Percentiles rank a stretch among this genome's conserved stretches.
Conservation (phyloP, 2,113 vertebrate species). For the Tringa solitaria region DNA sequence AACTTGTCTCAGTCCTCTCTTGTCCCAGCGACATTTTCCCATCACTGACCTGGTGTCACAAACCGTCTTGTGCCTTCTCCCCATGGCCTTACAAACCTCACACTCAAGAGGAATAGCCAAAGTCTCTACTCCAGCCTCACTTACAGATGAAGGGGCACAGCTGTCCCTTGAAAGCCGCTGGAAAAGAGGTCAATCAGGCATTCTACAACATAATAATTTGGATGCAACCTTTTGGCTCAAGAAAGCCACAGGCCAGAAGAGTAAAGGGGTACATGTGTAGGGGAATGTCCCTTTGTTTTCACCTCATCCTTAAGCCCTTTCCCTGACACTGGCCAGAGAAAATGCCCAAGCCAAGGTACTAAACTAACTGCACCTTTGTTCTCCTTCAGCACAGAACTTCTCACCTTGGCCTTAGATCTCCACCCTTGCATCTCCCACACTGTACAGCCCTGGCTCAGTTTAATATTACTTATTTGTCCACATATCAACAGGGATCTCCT, state of each 20-base stretch:
- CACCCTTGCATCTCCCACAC: not conserved
- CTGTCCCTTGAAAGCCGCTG: not conserved
- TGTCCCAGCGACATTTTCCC: not conserved
- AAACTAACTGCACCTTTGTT: not conserved
- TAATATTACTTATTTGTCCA: not conserved
- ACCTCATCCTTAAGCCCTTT: not conserved
- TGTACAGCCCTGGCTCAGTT: not conserved
- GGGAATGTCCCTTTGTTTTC: not conserved
- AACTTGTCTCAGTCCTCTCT: not conserved
- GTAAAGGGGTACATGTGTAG: accelerated
- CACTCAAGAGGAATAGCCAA: not conserved
- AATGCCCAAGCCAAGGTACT: not conserved
- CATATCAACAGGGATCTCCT: not conserved
- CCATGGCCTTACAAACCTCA: not conserved
- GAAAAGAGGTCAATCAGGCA: not conserved
- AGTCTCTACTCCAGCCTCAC: not conserved
- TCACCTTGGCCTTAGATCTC: not conserved
- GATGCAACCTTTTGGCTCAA: not conserved
- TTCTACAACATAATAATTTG: not conserved
- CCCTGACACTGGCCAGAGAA: not conserved
- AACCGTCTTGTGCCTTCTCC: not conserved
- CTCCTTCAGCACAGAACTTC: not conserved
- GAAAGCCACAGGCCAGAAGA: not conserved
- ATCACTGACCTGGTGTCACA: not conserved
- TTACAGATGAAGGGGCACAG: not conserved